A percentile compares a stretch with the other conserved stretches of the same genome.
phyloP scores from a whole-genome alignment of 2,797 vertebrate genomes.

The Kryptopterus vitreolus region DNA sequence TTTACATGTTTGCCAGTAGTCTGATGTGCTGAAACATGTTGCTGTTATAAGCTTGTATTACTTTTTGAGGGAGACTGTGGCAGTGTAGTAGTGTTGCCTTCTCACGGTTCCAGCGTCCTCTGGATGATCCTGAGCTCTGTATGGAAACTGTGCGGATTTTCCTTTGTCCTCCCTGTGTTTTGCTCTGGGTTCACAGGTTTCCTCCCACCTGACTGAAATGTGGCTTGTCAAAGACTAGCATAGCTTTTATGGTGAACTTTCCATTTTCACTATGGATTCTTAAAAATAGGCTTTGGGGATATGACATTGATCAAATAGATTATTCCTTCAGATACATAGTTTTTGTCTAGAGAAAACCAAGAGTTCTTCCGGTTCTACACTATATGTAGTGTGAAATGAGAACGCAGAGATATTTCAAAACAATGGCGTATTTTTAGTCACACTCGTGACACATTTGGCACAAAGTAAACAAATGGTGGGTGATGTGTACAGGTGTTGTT shows the following conservation, averaged over 20 bases:
- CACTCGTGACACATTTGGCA: too few species aligned
- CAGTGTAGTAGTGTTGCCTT: not conserved
- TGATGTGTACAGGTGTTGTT: too few species aligned
- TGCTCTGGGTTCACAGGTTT: not conserved
- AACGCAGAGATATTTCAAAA: too few species aligned
- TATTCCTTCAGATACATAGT: too few species aligned
- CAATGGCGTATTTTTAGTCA: too few species aligned
- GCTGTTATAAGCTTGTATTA: not conserved
- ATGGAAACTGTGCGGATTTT: not conserved
- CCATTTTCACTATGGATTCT: too few species aligned
- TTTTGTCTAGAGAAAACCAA: too few species aligned
- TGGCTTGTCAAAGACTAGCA: not conserved
- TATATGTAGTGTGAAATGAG: too few species aligned
- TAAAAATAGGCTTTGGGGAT: too few species aligned
- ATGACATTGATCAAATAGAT: too few species aligned
- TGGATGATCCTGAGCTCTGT: not conserved
- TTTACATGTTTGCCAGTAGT: not conserved
- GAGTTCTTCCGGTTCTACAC: too few species aligned
- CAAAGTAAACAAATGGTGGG: too few species aligned
- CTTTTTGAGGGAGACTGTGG: not conserved
- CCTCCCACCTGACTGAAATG: not conserved
- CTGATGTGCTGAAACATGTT: not conserved
- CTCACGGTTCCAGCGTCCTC: not conserved
- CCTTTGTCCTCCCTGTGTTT: not conserved
- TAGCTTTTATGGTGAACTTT: not conserved